These are phyloP conservation scores for Atherinomorus stipes DNA, from an alignment of 2,113 vertebrate genomes.

Conservation along the genomic window DNA sequence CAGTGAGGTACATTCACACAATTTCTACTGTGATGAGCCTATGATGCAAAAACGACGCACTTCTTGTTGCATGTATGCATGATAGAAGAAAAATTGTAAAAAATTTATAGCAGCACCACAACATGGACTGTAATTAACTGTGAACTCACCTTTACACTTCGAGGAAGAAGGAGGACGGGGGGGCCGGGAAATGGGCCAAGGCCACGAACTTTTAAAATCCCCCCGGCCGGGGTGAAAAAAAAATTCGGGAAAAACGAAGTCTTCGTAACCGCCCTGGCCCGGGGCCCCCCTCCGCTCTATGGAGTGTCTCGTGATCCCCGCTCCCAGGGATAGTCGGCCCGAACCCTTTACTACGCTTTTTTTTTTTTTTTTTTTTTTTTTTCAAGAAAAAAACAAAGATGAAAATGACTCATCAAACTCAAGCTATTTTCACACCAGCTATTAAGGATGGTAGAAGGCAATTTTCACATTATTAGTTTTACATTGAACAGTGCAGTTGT, in stretches of 20 bases:
- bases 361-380: no score
- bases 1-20: neutral
- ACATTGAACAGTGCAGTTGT: slow-evolving; percentile 25
- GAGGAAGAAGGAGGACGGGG: no score
- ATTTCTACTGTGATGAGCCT: neutral
- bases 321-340: no score
- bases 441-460: slow-evolving; percentile 30
- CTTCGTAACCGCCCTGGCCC: no score
- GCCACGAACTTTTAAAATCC: no score
- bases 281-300: no score
- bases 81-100: slow-evolving; percentile 15
- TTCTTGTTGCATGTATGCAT: slow-evolving; percentile 1
- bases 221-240: no score
- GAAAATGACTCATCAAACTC: slow-evolving; percentile 37
- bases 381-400: no score
- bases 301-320: no score
- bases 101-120: slow-evolving; percentile 14
- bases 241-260: no score
- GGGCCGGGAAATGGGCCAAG: no score
- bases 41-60: neutral
- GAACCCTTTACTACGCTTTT: no score
- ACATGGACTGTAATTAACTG: slow-evolving; percentile 48
- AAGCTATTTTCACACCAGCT: slow-evolving; percentile 39
- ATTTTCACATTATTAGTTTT: slow-evolving; percentile 47
- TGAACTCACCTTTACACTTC: slow-evolving; percentile 49